These are phyloP conservation scores for Ricordea florida DNA, from an alignment of 92 coral and sea anemone species.

Conservation along the genomic window DNA sequence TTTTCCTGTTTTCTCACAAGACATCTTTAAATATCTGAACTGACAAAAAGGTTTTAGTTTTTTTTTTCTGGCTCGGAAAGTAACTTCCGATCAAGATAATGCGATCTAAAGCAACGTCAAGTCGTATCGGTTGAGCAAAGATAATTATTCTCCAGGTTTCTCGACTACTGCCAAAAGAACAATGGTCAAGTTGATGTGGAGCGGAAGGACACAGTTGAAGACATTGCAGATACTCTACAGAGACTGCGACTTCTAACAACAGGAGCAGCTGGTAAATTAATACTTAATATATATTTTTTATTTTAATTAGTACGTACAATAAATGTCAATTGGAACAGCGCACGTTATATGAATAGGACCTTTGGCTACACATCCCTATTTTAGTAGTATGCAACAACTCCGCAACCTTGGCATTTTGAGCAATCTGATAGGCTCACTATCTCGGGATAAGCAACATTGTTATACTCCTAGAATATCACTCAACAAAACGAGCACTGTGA, in stretches of 20 bases:
- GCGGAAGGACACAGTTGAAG: slow-evolving; percentile 23
- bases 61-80: not conserved
- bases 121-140: not conserved
- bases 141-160: slow-evolving; percentile 34
- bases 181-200: slow-evolving; percentile 26
- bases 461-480: too few relatives aligned
- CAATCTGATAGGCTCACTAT: too few relatives aligned
- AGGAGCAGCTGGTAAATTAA: slow-evolving; percentile 16
- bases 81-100: not conserved
- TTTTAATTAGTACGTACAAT: not conserved
- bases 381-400: too few relatives aligned
- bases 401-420: too few relatives aligned
- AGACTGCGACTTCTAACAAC: slow-evolving; percentile 15
- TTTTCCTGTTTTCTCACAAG: too few relatives aligned
- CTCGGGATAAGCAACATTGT: too few relatives aligned
- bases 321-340: not conserved
- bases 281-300: not conserved
- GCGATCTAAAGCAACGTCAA: not conserved
- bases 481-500: too few relatives aligned
- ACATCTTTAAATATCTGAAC: too few relatives aligned
- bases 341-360: too few relatives aligned
- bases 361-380: too few relatives aligned
- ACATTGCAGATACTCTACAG: slow-evolving; percentile 43
- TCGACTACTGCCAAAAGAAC: slow-evolving; percentile 47
- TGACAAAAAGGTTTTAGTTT: too few relatives aligned